Evolutionary conservation across 2,797 vertebrate genomes (phyloP), one percentile per base, ranked within the genome.

Genomic region (Lacerta agilis): DNA sequence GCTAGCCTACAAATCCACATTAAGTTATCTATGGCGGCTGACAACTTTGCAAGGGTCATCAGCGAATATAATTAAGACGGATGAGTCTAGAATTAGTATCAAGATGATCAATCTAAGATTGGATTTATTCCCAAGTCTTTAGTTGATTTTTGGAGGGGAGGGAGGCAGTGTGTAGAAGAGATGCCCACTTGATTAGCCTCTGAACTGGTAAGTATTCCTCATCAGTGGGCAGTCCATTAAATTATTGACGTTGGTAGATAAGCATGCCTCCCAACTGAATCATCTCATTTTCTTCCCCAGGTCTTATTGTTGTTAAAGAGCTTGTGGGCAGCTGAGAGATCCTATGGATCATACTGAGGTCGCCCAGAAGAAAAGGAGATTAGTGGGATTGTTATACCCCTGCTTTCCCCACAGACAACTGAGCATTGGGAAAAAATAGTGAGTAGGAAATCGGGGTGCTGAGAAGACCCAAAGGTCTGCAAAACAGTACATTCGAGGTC

Each of bases 71-170:
- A 81, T 33, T 61, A 85, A 75, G 36, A 83, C 23, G 79, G 33
- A 87, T 7, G 41, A 0, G 3, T 83, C 18, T 81, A 55, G 75
- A 25, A 75, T 0, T 91, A n/a, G 61, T 64, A 90, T 5, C 3
- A 90, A 88, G 38, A 23, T 73, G 29, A 88, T 7, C n/a, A 45
- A 13, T 79, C 72, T 87, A 33, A 84, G 9, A 84, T 13, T 43
- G 69, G 69, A 71, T 29, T 29, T 0, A 27, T 29, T 85, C 20
- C 4, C 49, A 87, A 2, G 77, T 8, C 0, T 71, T 11, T 0
- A 87, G 72, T 75, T 15, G 85, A 0, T 49, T 13, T 49, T 43
- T 5, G 13, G 55, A 33, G 71, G 29, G 4, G 18, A 71, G 67
- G 87, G 11, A 8, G 13, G 58, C 36, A 29, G 25, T 72, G 73